Conservation (phyloP, 2,888 invertebrate species). For the Cheilosia urbana region DNA sequence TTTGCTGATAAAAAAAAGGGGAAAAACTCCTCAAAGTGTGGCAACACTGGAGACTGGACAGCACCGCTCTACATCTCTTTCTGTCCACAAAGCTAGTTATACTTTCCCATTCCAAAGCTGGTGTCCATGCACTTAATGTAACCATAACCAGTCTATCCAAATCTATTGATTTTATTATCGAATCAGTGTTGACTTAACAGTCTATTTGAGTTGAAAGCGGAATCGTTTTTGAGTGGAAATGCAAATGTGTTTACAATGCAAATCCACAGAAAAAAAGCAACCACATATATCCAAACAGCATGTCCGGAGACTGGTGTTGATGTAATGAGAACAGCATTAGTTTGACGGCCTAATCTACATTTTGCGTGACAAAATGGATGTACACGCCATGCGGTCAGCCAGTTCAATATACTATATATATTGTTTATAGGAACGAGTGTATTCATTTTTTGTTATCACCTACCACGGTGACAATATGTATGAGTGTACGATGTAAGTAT, state of each 20-base stretch:
- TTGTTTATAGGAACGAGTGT: background rate
- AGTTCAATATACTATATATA: background rate
- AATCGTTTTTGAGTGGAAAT: background rate
- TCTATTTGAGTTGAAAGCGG: constrained; percentile 14
- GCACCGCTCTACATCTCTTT: background rate
- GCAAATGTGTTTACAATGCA: constrained; percentile 8
- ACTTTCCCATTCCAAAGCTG: background rate
- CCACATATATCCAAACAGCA: too few species aligned
- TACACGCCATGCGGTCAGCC: constrained; percentile 23
- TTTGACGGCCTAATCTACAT: constrained; percentile 30
- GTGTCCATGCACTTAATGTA: background rate
- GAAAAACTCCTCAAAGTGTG: too few species aligned
- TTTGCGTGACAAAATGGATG: constrained; percentile 35
- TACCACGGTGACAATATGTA: background rate
- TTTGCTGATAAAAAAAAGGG: too few species aligned
- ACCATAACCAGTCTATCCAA: background rate
- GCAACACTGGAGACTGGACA: too few species aligned
- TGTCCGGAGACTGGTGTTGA: background rate
- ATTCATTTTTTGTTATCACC: constrained; percentile 17
- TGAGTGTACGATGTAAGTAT: too few species aligned
- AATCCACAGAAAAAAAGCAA: background rate
- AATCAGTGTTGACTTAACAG: constrained; percentile 27
- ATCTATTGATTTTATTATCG: constrained; percentile 21
- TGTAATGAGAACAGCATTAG: background rate
- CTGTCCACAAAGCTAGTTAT: background rate